phyloP scores from a whole-genome alignment of 2,797 vertebrate species.

The Ceryle rudis region DNA sequence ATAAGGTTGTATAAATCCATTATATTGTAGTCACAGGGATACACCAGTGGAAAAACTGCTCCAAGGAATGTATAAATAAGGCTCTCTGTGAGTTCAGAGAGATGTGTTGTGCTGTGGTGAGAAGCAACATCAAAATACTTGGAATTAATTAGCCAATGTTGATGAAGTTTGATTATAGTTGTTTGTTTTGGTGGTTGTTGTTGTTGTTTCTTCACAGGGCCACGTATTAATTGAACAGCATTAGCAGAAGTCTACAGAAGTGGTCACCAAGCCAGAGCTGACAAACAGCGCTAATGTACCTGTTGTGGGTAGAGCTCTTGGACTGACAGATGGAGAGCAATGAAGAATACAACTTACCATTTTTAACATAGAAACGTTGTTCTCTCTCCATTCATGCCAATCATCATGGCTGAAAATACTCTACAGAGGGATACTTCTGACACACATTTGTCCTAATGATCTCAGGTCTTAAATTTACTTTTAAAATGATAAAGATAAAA shows the following conservation, averaged over 20 bases:
- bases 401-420: neutral
- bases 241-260: neutral
- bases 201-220: neutral
- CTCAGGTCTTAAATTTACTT: neutral
- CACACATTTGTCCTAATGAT: neutral
- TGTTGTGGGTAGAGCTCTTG: neutral
- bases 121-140: slow-evolving; percentile 10
- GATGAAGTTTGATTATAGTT: neutral
- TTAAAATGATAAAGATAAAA: neutral
- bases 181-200: neutral
- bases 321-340: neutral
- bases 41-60: neutral
- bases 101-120: neutral
- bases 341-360: neutral
- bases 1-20: neutral
- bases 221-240: neutral
- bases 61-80: slow-evolving; percentile 32
- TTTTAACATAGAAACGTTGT: neutral
- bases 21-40: neutral
- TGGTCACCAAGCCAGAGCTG: neutral
- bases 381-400: neutral
- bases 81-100: slow-evolving; percentile 8
- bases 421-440: neutral
- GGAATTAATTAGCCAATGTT: neutral
- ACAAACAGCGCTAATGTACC: neutral